Evolutionary conservation across 2,888 invertebrate genomes (phyloP).

Genomic region (Acleris holmiana): DNA sequence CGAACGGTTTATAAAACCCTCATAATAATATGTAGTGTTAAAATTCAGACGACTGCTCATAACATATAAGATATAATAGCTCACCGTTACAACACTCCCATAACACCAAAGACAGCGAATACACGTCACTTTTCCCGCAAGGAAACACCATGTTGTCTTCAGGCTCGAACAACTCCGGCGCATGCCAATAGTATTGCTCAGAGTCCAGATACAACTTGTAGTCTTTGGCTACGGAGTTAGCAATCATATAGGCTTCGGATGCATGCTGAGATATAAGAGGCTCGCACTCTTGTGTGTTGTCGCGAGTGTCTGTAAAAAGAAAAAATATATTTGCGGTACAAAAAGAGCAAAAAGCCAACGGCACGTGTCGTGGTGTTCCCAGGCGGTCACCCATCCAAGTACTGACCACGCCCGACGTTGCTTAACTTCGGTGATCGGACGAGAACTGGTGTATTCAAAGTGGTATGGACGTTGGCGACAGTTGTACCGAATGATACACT

Average conservation of each 20-base stretch:
- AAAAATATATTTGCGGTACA: neutral
- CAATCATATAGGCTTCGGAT: constrained; percentile 61
- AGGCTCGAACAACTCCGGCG: constrained; percentile 72
- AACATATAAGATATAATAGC: constrained; percentile 15
- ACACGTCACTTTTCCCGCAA: constrained; percentile 72
- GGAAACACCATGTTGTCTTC: constrained; percentile 63
- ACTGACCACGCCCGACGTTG: constrained; percentile 74
- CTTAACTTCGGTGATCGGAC: constrained; percentile 79
- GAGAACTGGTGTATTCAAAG: constrained; percentile 76
- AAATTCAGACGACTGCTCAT: too few species aligned
- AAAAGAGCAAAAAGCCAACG: constrained; percentile 40
- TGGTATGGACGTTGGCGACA: constrained; percentile 65
- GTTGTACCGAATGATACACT: too few species aligned
- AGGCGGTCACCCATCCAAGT: constrained; percentile 68
- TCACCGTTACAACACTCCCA: constrained; percentile 80
- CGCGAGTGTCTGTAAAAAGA: constrained; percentile 56
- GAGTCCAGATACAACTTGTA: constrained; percentile 56
- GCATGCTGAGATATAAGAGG: constrained; percentile 65
- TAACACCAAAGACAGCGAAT: constrained; percentile 68
- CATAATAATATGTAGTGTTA: too few species aligned
- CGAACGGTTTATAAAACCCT: too few species aligned
- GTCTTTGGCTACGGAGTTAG: constrained; percentile 56
- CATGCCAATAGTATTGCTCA: constrained; percentile 70
- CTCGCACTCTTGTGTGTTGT: constrained; percentile 57
- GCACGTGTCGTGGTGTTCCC: constrained; percentile 58